Evolutionary conservation across 2,113 vertebrate species (phyloP).

Genomic region (Seriola quinqueradiata): DNA sequence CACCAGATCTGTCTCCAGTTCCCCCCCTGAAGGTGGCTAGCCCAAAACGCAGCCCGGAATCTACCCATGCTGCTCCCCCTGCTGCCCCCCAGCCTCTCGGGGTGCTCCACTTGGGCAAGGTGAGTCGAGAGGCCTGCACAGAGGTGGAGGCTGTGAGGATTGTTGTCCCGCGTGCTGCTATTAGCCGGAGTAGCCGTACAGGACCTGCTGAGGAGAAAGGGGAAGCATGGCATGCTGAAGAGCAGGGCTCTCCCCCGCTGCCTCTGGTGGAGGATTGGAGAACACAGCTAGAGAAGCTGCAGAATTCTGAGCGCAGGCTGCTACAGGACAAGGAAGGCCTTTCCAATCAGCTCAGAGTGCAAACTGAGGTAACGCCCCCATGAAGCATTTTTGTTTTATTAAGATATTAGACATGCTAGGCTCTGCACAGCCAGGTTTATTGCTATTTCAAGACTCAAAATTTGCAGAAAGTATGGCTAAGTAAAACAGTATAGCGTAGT

Average conservation of each 20-base stretch:
- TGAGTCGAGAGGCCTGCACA: slow-evolving; percentile 87
- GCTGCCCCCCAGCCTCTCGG: slow-evolving; percentile 83
- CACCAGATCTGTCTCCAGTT: slow-evolving; percentile 25
- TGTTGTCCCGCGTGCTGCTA: slow-evolving; percentile 92
- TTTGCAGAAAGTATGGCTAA: neutral
- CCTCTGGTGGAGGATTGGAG: slow-evolving; percentile 88
- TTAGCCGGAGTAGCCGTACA: slow-evolving; percentile 81
- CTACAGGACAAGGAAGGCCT: slow-evolving; percentile 98
- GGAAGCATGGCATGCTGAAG: slow-evolving; percentile 80
- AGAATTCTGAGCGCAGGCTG: slow-evolving; percentile 92
- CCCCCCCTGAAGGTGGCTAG: slow-evolving; percentile 68
- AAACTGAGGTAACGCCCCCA: slow-evolving; percentile 91
- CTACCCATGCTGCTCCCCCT: slow-evolving; percentile 54
- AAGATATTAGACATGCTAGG: neutral
- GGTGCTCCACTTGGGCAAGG: slow-evolving; percentile 92
- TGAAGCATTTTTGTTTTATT: neutral
- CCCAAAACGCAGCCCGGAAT: slow-evolving; percentile 81
- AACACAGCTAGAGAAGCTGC: slow-evolving; percentile 89
- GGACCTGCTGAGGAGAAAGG: slow-evolving; percentile 79
- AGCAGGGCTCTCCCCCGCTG: slow-evolving; percentile 76
- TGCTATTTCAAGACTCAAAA: neutral
- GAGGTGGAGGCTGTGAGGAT: slow-evolving; percentile 95
- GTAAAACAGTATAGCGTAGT: too few relatives aligned
- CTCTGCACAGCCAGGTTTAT: neutral
- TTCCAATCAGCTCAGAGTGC: slow-evolving; percentile 93